A percentile compares a stretch with the other conserved stretches of the same genome.
phyloP scores from a whole-genome alignment of 1,140 invertebrate genomes.

The Leptinotarsa defecta region DNA sequence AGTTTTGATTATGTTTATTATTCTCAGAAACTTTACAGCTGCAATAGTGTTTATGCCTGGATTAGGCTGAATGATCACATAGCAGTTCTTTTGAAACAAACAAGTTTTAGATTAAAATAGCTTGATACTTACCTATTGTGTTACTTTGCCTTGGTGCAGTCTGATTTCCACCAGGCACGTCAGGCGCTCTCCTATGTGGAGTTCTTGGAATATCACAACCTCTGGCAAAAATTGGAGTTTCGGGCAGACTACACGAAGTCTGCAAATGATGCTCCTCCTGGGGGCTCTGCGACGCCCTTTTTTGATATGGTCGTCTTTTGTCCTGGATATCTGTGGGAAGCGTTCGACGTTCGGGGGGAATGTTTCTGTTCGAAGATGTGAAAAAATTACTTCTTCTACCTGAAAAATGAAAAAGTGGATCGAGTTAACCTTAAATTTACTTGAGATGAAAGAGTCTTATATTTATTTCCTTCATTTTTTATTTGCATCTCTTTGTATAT shows the following conservation, averaged over 20 bases:
- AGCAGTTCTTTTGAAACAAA: too few relatives aligned
- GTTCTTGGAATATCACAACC: conserved; percentile 78
- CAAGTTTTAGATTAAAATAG: too few relatives aligned
- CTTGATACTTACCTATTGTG: conserved; percentile 55
- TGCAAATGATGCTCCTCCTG: conserved; percentile 67
- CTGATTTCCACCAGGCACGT: conserved; percentile 56
- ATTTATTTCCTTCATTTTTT: too few relatives aligned
- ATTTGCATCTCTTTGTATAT: too few relatives aligned
- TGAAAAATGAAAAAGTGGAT: conserved; percentile 11
- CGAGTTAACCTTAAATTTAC: too few relatives aligned
- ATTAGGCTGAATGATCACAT: too few relatives aligned
- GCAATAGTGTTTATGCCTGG: too few relatives aligned
- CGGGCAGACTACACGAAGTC: conserved; percentile 79
- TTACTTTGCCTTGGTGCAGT: conserved; percentile 65
- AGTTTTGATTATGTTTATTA: too few relatives aligned
- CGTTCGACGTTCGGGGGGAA: conserved; percentile 69
- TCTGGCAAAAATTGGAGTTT: conserved; percentile 81
- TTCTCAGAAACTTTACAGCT: too few relatives aligned
- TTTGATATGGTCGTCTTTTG: conserved; percentile 58
- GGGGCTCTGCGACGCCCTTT: conserved; percentile 55
- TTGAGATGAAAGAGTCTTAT: too few relatives aligned
- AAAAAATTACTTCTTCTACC: conserved; percentile 64
- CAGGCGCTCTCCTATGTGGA: conserved; percentile 67
- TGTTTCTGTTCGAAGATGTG: conserved; percentile 59
- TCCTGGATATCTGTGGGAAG: conserved; percentile 70